Percentiles rank a stretch among this genome's conserved stretches.
phyloP scores from a whole-genome alignment of 2,888 invertebrate genomes.

The Panopea generosa region DNA sequence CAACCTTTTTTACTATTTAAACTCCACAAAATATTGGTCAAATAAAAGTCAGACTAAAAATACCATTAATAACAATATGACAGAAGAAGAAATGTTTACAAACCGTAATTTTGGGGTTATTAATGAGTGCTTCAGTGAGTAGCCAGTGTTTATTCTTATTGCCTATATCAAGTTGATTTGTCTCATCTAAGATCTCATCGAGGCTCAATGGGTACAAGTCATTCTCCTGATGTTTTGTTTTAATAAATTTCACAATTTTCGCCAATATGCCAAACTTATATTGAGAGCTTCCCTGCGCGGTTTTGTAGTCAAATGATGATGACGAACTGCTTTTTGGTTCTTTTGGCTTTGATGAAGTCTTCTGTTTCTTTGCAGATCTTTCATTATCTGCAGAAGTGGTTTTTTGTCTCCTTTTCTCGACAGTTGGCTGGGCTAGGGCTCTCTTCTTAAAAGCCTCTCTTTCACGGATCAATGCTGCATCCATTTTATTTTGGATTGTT shows the following conservation, averaged over 20 bases:
- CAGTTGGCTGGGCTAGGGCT: constrained; percentile 92
- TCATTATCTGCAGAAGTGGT: constrained; percentile 68
- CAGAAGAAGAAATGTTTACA: too few species aligned
- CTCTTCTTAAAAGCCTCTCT: constrained; percentile 96
- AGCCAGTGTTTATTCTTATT: constrained; percentile 88
- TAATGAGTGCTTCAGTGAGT: constrained; percentile 82
- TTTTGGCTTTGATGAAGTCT: constrained; percentile 87
- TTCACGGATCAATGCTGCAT: constrained; percentile 96
- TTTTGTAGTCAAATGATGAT: constrained; percentile 91
- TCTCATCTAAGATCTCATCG: constrained; percentile 98
- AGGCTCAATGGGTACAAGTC: constrained; percentile 95
- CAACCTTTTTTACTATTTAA: too few species aligned
- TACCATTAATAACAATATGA: too few species aligned
- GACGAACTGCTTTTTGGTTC: constrained; percentile 39
- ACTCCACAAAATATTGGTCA: too few species aligned
- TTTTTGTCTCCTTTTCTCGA: constrained; percentile 80
- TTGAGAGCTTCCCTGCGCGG: constrained; percentile 94
- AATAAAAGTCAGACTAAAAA: too few species aligned
- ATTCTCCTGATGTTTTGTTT: constrained; percentile 94
- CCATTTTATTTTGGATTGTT: too few species aligned
- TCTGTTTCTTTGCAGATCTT: constrained; percentile 88
- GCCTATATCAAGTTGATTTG: constrained; percentile 96
- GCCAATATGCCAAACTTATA: constrained; percentile 97
- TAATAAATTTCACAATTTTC: constrained; percentile 98
- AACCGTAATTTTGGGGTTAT: constrained; percentile 64